phyloP scores from a whole-genome alignment of 2,113 vertebrate genomes.

The Callionymus lyra region DNA sequence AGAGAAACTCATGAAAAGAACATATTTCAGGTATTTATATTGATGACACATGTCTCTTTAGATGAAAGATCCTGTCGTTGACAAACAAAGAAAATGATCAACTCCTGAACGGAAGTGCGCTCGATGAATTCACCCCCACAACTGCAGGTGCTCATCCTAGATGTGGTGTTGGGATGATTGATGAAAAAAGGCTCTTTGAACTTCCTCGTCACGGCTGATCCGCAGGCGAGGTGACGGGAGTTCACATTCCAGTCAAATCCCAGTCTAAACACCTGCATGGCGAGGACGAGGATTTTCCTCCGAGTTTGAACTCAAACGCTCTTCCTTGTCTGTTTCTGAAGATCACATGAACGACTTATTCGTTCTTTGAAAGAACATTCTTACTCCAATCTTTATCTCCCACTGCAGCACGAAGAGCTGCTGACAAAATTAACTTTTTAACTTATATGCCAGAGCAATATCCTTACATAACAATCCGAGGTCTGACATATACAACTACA shows the following conservation, averaged over 20 bases:
- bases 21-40: no score
- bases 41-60: no score
- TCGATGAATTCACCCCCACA: constrained; percentile 1
- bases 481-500: no score
- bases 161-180: constrained; percentile 16
- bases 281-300: constrained; percentile 27
- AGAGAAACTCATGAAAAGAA: no score
- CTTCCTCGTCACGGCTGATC: constrained; percentile 24
- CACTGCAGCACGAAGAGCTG: neutral
- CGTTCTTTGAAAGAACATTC: no score
- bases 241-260: constrained; percentile 49
- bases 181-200: constrained; percentile 34
- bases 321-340: neutral
- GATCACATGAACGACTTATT: no score
- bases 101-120: neutral
- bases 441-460: constrained; percentile 9
- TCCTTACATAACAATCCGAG: constrained; percentile 30
- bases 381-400: constrained; percentile 16
- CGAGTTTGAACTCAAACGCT: constrained; percentile 17
- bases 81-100: neutral
- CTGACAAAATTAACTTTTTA: neutral
- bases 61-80: no score
- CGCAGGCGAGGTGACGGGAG: constrained; percentile 14
- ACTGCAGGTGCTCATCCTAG: constrained; percentile 25
- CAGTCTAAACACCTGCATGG: constrained; percentile 60